These are phyloP conservation scores for Phenganax marumi DNA, from an alignment of 92 coral and sea anemone genomes.

Conservation along the genomic window DNA sequence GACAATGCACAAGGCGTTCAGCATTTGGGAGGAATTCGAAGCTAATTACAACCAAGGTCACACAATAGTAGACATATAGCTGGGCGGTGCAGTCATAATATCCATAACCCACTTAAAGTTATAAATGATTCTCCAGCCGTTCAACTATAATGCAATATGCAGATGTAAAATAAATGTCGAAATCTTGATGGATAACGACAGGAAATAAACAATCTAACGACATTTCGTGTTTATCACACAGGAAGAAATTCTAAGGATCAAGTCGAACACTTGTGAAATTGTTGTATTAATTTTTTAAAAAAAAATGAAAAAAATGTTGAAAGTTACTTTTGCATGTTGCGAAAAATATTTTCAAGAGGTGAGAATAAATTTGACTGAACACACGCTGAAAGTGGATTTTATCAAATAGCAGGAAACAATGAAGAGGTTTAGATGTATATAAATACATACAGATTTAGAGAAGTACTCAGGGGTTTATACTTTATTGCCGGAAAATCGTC, in stretches of 20 bases:
- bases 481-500: not conserved
- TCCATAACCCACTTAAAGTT: not conserved
- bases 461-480: not conserved
- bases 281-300: no score
- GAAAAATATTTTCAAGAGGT: no score
- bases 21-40: no score
- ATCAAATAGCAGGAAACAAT: not conserved
- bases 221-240: not conserved
- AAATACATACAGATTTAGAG: not conserved
- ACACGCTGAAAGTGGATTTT: constrained; percentile 1
- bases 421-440: constrained; percentile 5
- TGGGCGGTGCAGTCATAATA: constrained; percentile 3
- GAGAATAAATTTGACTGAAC: not conserved
- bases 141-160: not conserved
- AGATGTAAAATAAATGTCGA: not conserved
- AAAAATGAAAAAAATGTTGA: no score
- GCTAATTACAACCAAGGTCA: not conserved
- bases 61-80: not conserved
- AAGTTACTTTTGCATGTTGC: no score
- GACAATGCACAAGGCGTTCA: not conserved
- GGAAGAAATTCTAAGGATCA: no score
- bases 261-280: no score
- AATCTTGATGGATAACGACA: not conserved
- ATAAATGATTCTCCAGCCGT: constrained; percentile 13
- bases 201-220: not conserved